Percentiles rank a stretch among this genome's conserved stretches.
These are phyloP conservation scores for Aleadryas rufinucha DNA, from an alignment of 2,113 vertebrate species.

Conservation along the genomic window DNA sequence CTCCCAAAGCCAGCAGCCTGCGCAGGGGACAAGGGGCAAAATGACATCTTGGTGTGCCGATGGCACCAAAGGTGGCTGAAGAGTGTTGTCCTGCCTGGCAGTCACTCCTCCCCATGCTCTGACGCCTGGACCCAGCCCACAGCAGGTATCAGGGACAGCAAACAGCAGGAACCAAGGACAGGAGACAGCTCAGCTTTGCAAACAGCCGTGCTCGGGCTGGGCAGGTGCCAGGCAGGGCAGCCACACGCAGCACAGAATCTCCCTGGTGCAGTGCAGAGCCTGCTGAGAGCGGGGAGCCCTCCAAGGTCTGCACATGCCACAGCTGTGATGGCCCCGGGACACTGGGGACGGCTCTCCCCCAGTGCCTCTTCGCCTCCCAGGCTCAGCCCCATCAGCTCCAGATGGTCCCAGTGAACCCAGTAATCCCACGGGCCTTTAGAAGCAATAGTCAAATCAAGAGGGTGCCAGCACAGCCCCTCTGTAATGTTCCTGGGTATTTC, in stretches of 20 bases:
- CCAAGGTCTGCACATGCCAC: neutral
- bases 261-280: neutral
- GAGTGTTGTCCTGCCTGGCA: neutral
- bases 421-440: neutral
- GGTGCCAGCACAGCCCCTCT: neutral
- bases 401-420: rapidly evolving
- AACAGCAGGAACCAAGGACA: neutral
- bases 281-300: neutral
- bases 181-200: neutral
- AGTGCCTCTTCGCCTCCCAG: rapidly evolving
- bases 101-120: rapidly evolving
- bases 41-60: neutral
- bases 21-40: neutral
- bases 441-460: neutral
- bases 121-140: neutral
- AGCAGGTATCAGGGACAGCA: neutral
- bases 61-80: neutral
- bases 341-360: rapidly evolving
- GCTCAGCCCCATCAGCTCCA: neutral
- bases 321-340: rapidly evolving
- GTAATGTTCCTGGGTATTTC: neutral
- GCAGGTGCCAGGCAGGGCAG: neutral
- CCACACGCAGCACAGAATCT: neutral
- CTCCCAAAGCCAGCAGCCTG: neutral
- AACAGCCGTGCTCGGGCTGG: neutral